Percentiles rank a stretch among this genome's conserved stretches.
phyloP scores from a whole-genome alignment of 2,797 vertebrate genomes.

The Rhabdophis nuchalis region DNA sequence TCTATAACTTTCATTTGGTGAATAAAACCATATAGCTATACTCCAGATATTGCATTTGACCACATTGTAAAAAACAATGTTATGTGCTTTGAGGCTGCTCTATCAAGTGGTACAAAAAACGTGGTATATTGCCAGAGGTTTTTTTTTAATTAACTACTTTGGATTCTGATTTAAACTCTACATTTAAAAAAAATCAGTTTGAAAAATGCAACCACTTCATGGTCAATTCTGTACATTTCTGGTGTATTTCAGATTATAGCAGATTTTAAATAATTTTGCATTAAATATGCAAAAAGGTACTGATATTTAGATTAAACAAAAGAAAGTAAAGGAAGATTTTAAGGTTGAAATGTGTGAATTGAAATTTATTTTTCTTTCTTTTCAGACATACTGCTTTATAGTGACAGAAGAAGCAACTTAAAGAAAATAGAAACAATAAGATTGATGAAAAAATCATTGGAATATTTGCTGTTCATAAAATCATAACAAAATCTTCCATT shows the following conservation, averaged over 20 bases:
- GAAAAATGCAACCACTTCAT: not conserved
- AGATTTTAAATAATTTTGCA: not conserved
- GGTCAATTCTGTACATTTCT: not conserved
- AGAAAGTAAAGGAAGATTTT: not conserved
- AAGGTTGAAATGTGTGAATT: not conserved
- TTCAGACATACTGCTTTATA: slow-evolving; percentile 70
- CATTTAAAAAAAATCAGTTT: not conserved
- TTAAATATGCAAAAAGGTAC: not conserved
- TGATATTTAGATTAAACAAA: not conserved
- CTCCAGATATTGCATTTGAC: not conserved
- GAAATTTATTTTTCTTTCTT: slow-evolving; percentile 65
- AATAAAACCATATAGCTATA: not conserved
- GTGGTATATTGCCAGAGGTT: not conserved
- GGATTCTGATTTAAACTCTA: not conserved
- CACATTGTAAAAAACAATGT: not conserved
- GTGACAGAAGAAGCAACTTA: slow-evolving; percentile 48
- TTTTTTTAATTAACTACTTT: not conserved
- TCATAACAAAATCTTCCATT: slow-evolving; percentile 39
- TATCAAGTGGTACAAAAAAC: not conserved
- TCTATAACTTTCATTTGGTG: not conserved
- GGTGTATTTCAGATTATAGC: not conserved
- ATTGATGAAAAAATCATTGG: slow-evolving; percentile 23
- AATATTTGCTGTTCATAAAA: slow-evolving; percentile 38
- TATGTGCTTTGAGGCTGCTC: not conserved
- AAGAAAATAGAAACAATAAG: slow-evolving; percentile 39